These are phyloP conservation scores for Drosophila murphyi DNA, from an alignment of 1,140 invertebrate genomes.

Conservation along the genomic window DNA sequence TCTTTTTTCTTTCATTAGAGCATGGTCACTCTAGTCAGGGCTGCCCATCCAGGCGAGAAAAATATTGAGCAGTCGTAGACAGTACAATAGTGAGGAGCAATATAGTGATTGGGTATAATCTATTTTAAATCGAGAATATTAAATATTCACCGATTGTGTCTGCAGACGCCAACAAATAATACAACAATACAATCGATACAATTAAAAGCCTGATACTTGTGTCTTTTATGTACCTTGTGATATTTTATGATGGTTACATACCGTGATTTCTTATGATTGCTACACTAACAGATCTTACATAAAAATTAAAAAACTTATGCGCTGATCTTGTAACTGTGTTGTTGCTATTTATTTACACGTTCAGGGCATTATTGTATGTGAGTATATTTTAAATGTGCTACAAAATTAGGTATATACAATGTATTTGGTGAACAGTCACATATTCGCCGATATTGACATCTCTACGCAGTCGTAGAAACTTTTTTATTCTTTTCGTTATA, in stretches of 20 bases:
- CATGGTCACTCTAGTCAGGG: constrained; percentile 20
- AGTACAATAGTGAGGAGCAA: background rate
- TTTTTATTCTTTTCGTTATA: background rate
- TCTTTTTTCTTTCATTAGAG: background rate
- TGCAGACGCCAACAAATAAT: background rate
- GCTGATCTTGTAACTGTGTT: background rate
- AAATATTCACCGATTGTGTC: too few species aligned
- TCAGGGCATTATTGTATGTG: too few species aligned
- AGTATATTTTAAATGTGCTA: too few species aligned
- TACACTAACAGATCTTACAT: background rate
- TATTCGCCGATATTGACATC: constrained; percentile 31
- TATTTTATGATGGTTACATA: background rate
- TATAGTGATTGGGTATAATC: background rate
- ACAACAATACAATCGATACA: background rate
- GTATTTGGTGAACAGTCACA: constrained; percentile 12
- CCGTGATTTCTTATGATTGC: background rate
- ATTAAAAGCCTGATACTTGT: background rate
- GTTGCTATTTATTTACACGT: background rate
- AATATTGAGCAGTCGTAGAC: background rate
- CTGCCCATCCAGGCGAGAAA: background rate
- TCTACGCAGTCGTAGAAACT: constrained; percentile 22
- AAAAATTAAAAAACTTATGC: background rate
- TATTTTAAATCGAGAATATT: background rate
- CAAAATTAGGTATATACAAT: background rate
- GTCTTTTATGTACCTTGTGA: background rate